Evolutionary conservation across 2,113 vertebrate genomes (phyloP), one percentile per base, ranked within the genome.

Genomic region (Lepisosteus oculatus): DNA sequence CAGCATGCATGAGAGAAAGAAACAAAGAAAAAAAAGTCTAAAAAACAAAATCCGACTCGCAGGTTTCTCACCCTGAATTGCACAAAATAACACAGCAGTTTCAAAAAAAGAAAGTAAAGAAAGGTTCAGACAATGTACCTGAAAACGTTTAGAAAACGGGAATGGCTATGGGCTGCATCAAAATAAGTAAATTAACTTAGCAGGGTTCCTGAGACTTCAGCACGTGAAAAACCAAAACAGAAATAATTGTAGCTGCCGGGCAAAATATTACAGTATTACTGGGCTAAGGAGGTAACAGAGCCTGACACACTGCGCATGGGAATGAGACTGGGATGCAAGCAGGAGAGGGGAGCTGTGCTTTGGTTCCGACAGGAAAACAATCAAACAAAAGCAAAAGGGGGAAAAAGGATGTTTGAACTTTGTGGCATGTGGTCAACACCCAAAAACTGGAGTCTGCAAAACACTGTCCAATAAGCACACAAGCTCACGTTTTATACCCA

Each of bases 1-100:
- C 94, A 92, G 94, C 95, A 92, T 95, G 95, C 94, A 95, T 90
- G 74, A 94, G 89, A 87, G 85, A 87, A 72, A 80, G 76, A 81
- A 75, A 78, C 76, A 84, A 79, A 86, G 85, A 88, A 86, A 87
- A 84, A 68, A 85, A 68, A 12, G 14, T 6, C 81, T 89, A 90
- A 86, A 29, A 90, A 74, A 75, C 70, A 72, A 85, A 79, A 89
- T 80, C 85, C 68, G 73, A 84, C 71, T 78, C 81, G 83, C 76
- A 73, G 71, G 70, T 74, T 29, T 29, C 73, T 83, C 80, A 72
- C 43, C 81, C 82, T 81, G 81, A 81, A 87, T 90, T 85, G 79
- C 74, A 89, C 83, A 83, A 87, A 84, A 64, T 86, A 78, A 81
- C 72, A 80, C 72, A 75, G 75, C 74, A 79, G 51, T 81, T 80